These are phyloP conservation scores for Artibeus lituratus DNA, from an alignment of 2,797 vertebrate genomes.

Conservation along the genomic window DNA sequence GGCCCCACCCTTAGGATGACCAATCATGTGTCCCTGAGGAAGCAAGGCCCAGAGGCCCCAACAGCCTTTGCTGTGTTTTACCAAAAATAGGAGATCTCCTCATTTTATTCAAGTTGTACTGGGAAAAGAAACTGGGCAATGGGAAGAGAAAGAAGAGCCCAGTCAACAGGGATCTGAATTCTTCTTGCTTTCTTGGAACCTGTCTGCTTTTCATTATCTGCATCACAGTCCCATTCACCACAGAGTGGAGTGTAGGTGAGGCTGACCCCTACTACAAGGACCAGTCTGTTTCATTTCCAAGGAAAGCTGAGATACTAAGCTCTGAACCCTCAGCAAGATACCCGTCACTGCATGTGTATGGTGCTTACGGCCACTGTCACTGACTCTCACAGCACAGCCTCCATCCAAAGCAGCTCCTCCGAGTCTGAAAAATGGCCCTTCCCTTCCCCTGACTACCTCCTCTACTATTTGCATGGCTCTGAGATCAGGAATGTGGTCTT, in stretches of 20 bases:
- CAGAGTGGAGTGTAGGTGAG: background rate
- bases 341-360: rapidly evolving
- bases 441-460: background rate
- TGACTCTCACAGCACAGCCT: background rate
- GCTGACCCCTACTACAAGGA: background rate
- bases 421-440: background rate
- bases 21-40: background rate
- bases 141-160: background rate
- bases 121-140: background rate
- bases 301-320: background rate
- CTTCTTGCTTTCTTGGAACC: background rate
- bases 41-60: background rate
- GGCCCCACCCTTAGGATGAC: background rate
- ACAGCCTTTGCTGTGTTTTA: background rate
- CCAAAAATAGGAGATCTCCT: background rate
- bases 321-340: background rate
- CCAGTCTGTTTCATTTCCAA: background rate
- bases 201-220: background rate
- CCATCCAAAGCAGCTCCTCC: background rate
- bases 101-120: background rate
- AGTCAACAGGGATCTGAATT: background rate
- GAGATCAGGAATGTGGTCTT: background rate
- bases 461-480: background rate
- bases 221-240: background rate
- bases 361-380: no score